Conservation (phyloP, 2,888 invertebrate species). For the Elmis aenea region DNA sequence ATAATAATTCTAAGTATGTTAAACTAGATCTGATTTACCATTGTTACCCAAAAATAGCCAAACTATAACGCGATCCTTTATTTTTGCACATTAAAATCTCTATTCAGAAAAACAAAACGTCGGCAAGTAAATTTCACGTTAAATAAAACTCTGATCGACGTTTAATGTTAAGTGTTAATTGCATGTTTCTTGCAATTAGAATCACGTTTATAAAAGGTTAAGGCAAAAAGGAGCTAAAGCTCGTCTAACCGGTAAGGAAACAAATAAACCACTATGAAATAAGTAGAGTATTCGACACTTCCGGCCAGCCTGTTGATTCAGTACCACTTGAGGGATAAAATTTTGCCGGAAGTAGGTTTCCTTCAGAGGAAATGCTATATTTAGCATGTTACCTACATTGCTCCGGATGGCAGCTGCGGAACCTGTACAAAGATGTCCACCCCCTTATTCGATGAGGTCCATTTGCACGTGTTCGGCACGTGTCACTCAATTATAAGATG, state of each 20-base stretch:
- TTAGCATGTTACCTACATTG: constrained; percentile 42
- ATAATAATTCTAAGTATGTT: no score
- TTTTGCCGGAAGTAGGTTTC: constrained; percentile 42
- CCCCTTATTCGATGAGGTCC: constrained; percentile 20
- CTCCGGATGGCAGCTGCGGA: constrained; percentile 38
- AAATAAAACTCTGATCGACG: no score
- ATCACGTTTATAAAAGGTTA: neutral
- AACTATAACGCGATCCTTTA: no score
- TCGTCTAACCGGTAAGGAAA: constrained; percentile 26
- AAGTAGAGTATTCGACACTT: constrained; percentile 33
- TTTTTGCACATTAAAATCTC: no score
- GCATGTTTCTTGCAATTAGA: no score
- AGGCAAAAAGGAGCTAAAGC: neutral
- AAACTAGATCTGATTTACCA: no score
- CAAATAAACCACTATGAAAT: constrained; percentile 38
- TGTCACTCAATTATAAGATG: no score
- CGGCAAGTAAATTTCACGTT: no score
- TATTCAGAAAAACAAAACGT: no score
- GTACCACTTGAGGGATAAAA: constrained; percentile 42
- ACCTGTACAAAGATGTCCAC: constrained; percentile 37
- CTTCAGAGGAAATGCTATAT: constrained; percentile 41
- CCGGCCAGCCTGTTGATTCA: constrained; percentile 44
- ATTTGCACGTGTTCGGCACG: constrained; percentile 35
- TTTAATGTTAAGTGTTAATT: no score
- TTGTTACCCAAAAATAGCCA: no score